These are phyloP conservation scores for Exaiptasia diaphana DNA, from an alignment of 64 coral and sea anemone species.

Conservation along the genomic window DNA sequence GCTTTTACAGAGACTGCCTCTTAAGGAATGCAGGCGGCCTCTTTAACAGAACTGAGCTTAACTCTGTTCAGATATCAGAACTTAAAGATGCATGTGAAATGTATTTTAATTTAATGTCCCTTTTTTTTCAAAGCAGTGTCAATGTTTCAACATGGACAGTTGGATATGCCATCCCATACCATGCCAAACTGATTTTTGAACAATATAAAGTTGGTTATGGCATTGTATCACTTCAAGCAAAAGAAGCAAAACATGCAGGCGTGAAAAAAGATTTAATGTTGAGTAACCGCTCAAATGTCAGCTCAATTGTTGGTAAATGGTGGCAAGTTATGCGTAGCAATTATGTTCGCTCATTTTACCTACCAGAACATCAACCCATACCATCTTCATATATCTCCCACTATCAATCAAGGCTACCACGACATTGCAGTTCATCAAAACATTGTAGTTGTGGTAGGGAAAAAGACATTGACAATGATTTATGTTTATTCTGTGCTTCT, in stretches of 20 bases:
- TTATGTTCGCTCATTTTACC: conserved; percentile 42
- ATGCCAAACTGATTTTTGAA: conserved; percentile 5
- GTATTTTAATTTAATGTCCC: conserved; percentile 23
- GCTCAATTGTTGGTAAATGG: conserved; percentile 30
- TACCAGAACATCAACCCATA: conserved; percentile 38
- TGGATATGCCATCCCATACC: conserved; percentile 42
- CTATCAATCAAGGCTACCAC: conserved; percentile 31
- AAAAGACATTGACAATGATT: neutral
- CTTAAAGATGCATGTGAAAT: conserved; percentile 19
- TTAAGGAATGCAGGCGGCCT: conserved; percentile 11
- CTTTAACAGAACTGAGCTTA: conserved; percentile 8
- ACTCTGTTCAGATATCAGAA: neutral
- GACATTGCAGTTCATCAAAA: neutral
- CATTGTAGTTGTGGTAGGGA: conserved; percentile 35
- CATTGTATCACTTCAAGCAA: conserved; percentile 39
- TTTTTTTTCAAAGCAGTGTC: conserved; percentile 15
- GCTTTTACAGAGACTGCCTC: no score
- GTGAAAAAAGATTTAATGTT: conserved; percentile 29
- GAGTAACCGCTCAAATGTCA: conserved; percentile 16
- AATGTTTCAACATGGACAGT: conserved; percentile 41
- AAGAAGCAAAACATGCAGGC: conserved; percentile 40
- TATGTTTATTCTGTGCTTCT: neutral
- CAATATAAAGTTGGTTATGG: conserved; percentile 55
- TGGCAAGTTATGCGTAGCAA: conserved; percentile 55
- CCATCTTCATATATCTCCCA: conserved; percentile 21